These are phyloP conservation scores for Drosophila tanythrix DNA, from an alignment of 2,888 invertebrate species.

Conservation along the genomic window DNA sequence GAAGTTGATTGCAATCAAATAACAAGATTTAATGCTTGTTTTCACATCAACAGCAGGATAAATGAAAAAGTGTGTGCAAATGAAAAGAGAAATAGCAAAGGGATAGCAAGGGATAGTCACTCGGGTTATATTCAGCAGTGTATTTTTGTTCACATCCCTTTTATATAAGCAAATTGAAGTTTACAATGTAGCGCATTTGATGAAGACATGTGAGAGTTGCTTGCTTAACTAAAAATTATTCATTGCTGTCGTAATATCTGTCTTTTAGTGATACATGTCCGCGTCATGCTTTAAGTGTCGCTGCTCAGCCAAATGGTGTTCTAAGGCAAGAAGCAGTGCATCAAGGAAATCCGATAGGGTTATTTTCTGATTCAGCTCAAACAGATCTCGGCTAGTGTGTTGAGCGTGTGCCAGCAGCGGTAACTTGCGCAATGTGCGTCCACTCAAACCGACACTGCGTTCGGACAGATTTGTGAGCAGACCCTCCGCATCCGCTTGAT, in stretches of 20 bases:
- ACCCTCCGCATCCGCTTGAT: conserved; percentile 57
- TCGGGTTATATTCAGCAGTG: conserved; percentile 6
- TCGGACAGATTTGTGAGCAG: conserved; percentile 85
- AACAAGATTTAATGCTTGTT: conserved; percentile 68
- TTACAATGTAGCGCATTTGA: conserved; percentile 23
- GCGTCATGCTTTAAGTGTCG: conserved; percentile 60
- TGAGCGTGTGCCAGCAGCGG: conserved; percentile 93
- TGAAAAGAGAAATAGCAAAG: conserved; percentile 31
- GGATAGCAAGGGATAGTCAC: conserved; percentile 9
- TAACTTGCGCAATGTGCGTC: conserved; percentile 93
- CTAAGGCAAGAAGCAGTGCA: conserved; percentile 70
- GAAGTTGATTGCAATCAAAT: conserved; percentile 37
- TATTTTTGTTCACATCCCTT: conserved; percentile 17
- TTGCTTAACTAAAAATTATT: conserved; percentile 10
- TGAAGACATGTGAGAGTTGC: conserved; percentile 3
- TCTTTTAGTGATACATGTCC: neutral
- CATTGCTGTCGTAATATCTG: neutral
- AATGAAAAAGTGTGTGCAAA: conserved; percentile 48
- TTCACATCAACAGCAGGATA: conserved; percentile 49
- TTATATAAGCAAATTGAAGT: conserved; percentile 18
- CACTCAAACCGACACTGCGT: conserved; percentile 90
- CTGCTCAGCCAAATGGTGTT: conserved; percentile 70
- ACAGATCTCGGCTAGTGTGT: conserved; percentile 64
- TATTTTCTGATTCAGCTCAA: conserved; percentile 66
- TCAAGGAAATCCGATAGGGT: conserved; percentile 71